phyloP scores from a whole-genome alignment of 2,888 invertebrate species.

The Aricia artaxerxes region DNA sequence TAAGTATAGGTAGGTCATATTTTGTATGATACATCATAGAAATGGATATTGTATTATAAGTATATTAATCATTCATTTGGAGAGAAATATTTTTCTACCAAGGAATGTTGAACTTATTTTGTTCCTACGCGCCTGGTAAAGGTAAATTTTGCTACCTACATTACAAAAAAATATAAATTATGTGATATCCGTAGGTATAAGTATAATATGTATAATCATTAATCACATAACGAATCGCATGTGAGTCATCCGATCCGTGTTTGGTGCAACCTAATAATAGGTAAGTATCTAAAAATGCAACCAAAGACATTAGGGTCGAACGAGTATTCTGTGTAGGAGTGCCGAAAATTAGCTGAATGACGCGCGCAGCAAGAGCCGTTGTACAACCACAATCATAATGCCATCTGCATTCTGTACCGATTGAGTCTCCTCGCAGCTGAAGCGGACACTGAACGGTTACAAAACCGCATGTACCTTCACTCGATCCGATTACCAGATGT shows the following conservation, averaged over 20 bases:
- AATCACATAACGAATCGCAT: no score
- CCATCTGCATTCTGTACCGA: neutral
- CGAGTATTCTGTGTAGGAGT: neutral
- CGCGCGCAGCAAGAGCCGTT: neutral
- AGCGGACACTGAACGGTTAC: neutral
- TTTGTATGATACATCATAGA: no score
- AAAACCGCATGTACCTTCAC: slow-evolving; percentile 8
- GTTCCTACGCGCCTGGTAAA: no score
- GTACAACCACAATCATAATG: slow-evolving; percentile 11
- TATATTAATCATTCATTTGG: no score
- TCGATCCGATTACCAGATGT: neutral
- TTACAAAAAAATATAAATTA: no score
- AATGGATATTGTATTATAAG: no score
- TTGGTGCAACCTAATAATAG: neutral
- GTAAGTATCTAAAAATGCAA: neutral
- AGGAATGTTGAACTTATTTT: no score
- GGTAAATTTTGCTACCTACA: no score
- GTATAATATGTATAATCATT: no score
- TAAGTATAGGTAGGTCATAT: no score
- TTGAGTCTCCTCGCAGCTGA: neutral
- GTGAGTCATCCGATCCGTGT: neutral
- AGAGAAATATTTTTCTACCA: no score
- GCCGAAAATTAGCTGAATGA: neutral
- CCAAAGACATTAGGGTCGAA: neutral
- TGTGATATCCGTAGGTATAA: no score